phyloP scores from a whole-genome alignment of 2,888 invertebrate genomes.

The Drosophila multiciliata region DNA sequence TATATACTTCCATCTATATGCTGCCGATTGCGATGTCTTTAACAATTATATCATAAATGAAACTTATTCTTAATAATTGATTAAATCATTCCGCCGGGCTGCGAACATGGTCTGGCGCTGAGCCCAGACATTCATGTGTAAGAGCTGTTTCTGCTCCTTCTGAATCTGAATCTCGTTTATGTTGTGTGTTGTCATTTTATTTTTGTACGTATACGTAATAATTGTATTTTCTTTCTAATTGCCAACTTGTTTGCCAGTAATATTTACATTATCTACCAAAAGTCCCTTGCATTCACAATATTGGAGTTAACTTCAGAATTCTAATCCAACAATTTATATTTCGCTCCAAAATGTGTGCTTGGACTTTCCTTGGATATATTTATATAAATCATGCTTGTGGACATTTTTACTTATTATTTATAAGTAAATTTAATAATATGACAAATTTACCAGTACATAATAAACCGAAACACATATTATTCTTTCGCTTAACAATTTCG shows the following conservation, averaged over 20 bases:
- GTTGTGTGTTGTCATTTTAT: constrained; percentile 65
- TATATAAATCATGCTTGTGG: background rate
- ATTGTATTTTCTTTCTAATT: constrained; percentile 34
- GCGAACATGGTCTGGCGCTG: constrained; percentile 74
- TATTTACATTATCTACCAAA: constrained; percentile 39
- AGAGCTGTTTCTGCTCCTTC: constrained; percentile 10
- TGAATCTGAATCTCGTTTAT: background rate
- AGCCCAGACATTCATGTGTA: constrained; percentile 77
- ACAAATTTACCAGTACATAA: background rate
- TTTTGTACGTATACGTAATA: constrained; percentile 71
- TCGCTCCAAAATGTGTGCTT: background rate
- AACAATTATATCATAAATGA: constrained; percentile 37
- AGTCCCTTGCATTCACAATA: background rate
- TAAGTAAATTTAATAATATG: background rate
- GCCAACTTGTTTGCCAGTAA: constrained; percentile 53
- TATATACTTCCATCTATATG: constrained; percentile 16
- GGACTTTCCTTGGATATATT: background rate
- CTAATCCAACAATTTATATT: background rate
- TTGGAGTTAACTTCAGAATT: background rate
- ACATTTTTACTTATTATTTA: background rate
- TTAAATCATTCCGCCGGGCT: constrained; percentile 33
- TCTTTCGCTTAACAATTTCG: background rate
- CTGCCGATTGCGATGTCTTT: background rate
- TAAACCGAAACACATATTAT: background rate
- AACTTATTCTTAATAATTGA: constrained; percentile 25